These are phyloP conservation scores for Hydrochoerus hydrochaeris DNA, from an alignment of 2,113 vertebrate species.

Conservation along the genomic window DNA sequence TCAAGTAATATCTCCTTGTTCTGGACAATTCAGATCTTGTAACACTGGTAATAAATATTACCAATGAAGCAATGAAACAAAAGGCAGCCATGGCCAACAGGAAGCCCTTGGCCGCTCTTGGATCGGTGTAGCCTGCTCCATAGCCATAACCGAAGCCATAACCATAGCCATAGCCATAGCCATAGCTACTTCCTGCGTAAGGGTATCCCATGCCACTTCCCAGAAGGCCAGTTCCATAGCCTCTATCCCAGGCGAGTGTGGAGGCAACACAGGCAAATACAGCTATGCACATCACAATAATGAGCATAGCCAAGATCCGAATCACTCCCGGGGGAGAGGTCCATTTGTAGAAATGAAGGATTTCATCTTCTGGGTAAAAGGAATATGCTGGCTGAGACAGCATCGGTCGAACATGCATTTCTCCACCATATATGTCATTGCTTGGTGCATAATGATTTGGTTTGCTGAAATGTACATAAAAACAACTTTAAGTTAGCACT, in stretches of 20 bases:
- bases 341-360: slow-evolving; percentile 93
- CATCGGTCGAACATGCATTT: slow-evolving; percentile 83
- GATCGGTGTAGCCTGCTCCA: slow-evolving; percentile 91
- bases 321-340: slow-evolving; percentile 94
- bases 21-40: slow-evolving; percentile 87
- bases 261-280: slow-evolving; percentile 95
- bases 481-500: slow-evolving; percentile 46
- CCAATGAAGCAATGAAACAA: slow-evolving; percentile 89
- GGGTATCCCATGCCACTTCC: slow-evolving; percentile 78
- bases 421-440: slow-evolving; percentile 86
- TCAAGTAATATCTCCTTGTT: slow-evolving; percentile 90
- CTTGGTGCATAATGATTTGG: slow-evolving; percentile 87
- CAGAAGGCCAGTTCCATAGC: slow-evolving; percentile 83
- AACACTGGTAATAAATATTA: slow-evolving; percentile 90
- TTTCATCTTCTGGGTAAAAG: slow-evolving; percentile 89
- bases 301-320: slow-evolving; percentile 92
- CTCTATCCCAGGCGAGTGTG: slow-evolving; percentile 92
- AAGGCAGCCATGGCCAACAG: slow-evolving; percentile 91
- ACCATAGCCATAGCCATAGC: slow-evolving; percentile 64
- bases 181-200: slow-evolving; percentile 74
- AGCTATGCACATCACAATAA: slow-evolving; percentile 92
- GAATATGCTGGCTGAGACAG: slow-evolving; percentile 88
- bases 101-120: slow-evolving; percentile 91
- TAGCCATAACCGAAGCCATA: slow-evolving; percentile 84
- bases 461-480: slow-evolving; percentile 77